phyloP scores from a whole-genome alignment of 2,888 invertebrate genomes.

The Ceraclea dissimilis region DNA sequence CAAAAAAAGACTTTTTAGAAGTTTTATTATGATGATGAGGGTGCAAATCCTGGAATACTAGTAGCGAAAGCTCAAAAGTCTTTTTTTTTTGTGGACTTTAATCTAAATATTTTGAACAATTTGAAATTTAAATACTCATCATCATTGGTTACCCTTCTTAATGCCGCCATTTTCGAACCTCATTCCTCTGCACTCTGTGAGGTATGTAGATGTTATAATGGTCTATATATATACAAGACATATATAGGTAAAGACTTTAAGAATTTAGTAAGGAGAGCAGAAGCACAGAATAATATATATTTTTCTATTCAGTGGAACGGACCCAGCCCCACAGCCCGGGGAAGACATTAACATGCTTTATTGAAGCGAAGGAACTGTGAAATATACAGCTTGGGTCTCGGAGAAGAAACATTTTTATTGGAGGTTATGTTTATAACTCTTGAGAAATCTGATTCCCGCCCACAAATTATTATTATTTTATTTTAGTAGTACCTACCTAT shows the following conservation, averaged over 20 bases:
- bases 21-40: too few species aligned
- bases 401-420: slow-evolving; percentile 13
- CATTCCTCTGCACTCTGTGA: not conserved
- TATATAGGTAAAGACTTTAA: slow-evolving; percentile 12
- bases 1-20: too few species aligned
- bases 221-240: too few species aligned
- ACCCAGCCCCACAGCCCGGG: not conserved
- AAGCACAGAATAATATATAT: slow-evolving; percentile 3
- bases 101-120: too few species aligned
- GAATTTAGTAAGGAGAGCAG: slow-evolving; percentile 16
- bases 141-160: not conserved
- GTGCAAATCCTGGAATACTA: too few species aligned
- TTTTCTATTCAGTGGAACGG: slow-evolving; percentile 8
- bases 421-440: slow-evolving; percentile 1
- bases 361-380: slow-evolving; percentile 10
- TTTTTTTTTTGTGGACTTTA: too few species aligned
- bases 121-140: too few species aligned
- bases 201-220: slow-evolving; percentile 11
- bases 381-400: not conserved
- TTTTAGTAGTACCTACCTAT: too few species aligned
- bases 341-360: slow-evolving; percentile 14
- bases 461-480: not conserved
- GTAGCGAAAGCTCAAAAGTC: too few species aligned
- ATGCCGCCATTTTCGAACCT: not conserved
- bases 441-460: not conserved